Percentiles rank a stretch among this genome's conserved stretches.
phyloP scores from a whole-genome alignment of 37 sponge, comb jelly and placozoan species.

The Ianthella basta region DNA sequence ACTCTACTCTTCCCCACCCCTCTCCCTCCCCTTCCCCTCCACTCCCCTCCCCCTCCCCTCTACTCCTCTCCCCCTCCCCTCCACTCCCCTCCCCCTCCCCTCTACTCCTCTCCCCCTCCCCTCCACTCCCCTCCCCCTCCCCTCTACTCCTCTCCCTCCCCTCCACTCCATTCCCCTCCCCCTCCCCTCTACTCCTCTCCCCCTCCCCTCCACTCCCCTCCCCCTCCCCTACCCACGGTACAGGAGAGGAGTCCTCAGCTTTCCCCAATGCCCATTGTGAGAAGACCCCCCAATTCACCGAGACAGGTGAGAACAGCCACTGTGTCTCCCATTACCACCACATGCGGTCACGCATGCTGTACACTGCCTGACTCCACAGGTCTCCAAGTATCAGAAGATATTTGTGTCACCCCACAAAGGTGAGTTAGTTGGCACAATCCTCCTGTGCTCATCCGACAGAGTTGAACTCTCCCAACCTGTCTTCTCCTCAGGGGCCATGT shows the following conservation, averaged over 20 bases:
- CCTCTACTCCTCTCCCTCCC: no score
- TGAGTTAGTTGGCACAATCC: background rate
- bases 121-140: no score
- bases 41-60: no score
- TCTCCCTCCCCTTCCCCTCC: no score
- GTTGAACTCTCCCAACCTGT: background rate
- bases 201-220: no score
- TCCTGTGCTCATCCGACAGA: background rate
- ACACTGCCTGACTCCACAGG: constrained; percentile 21
- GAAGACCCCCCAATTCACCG: constrained; percentile 1
- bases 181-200: no score
- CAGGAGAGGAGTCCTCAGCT: constrained; percentile 22
- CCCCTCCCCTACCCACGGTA: no score
- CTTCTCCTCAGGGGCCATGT: constrained; percentile 2
- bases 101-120: no score
- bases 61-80: no score
- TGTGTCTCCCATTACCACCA: constrained; percentile 40
- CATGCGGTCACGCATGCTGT: constrained; percentile 57
- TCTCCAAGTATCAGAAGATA: constrained; percentile 67
- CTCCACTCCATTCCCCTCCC: no score
- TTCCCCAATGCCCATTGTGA: constrained; percentile 20
- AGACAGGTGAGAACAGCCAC: constrained; percentile 1
- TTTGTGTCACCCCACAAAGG: constrained; percentile 75
- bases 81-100: no score
- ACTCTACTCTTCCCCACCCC: no score